phyloP scores from a whole-genome alignment of 2,888 invertebrate genomes.

The Ceratothoa steindachneri region DNA sequence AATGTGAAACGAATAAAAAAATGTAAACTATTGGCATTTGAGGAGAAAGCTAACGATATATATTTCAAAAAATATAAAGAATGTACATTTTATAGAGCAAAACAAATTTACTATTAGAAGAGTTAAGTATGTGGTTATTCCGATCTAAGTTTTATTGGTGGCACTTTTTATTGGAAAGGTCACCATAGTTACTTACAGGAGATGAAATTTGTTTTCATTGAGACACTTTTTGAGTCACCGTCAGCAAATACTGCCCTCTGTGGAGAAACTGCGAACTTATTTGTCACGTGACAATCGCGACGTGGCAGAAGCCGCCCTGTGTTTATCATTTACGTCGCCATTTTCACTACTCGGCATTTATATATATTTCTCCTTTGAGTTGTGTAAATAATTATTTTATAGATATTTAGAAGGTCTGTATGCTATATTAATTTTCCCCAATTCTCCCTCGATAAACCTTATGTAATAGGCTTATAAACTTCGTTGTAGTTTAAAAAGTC shows the following conservation, averaged over 20 bases:
- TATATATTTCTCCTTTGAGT: neutral
- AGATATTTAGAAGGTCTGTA: constrained; percentile 11
- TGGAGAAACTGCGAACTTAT: neutral
- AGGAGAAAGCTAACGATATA: no score
- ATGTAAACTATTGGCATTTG: no score
- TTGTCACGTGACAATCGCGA: constrained; percentile 10
- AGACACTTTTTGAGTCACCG: neutral
- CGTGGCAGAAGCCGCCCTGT: constrained; percentile 15
- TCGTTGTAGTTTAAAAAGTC: neutral
- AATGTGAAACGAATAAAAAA: no score
- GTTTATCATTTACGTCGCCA: constrained; percentile 10
- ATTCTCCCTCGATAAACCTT: neutral
- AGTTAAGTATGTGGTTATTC: no score
- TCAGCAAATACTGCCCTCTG: neutral
- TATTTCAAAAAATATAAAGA: no score
- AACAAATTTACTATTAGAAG: no score
- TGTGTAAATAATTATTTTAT: neutral
- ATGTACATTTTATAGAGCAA: no score
- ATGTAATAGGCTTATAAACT: no score
- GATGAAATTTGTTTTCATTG: no score
- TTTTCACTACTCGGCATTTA: neutral
- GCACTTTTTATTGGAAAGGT: no score
- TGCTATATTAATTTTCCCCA: neutral
- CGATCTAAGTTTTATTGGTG: no score
- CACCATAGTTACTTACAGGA: no score